Evolutionary conservation across 2,113 vertebrate genomes (phyloP).

Genomic region (Ciconia maguari): DNA sequence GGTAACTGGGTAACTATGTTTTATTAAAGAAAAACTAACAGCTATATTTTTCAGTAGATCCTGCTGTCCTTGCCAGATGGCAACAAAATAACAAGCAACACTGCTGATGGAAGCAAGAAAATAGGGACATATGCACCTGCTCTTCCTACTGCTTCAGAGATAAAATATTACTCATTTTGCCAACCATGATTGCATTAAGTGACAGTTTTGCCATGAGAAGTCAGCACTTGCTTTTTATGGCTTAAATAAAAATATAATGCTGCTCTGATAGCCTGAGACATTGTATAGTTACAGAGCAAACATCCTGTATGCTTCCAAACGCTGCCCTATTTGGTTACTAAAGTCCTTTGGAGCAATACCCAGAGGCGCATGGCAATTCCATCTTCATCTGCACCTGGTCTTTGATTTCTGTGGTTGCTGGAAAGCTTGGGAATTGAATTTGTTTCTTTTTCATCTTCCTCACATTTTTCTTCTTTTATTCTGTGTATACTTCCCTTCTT

Average conservation of each 20-base stretch:
- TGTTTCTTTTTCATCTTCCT: background rate
- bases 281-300: background rate
- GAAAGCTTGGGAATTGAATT: background rate
- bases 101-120: constrained; percentile 43
- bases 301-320: background rate
- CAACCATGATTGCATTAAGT: background rate
- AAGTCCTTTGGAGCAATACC: background rate
- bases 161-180: constrained; percentile 38
- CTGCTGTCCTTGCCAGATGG: constrained; percentile 56
- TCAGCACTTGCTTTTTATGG: background rate
- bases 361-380: background rate
- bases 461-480: background rate
- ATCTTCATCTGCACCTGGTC: background rate
- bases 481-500: background rate
- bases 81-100: constrained; percentile 26
- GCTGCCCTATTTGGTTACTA: background rate
- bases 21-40: constrained; percentile 27
- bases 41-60: constrained; percentile 20
- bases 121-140: constrained; percentile 39
- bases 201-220: constrained; percentile 8
- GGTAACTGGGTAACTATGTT: constrained; percentile 5
- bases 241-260: background rate
- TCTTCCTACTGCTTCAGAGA: constrained; percentile 27
- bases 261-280: background rate
- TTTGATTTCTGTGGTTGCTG: background rate